Base-by-base conservation (phyloP, 2,888 invertebrate species). In the Pasiphila rectangulata region DNA sequence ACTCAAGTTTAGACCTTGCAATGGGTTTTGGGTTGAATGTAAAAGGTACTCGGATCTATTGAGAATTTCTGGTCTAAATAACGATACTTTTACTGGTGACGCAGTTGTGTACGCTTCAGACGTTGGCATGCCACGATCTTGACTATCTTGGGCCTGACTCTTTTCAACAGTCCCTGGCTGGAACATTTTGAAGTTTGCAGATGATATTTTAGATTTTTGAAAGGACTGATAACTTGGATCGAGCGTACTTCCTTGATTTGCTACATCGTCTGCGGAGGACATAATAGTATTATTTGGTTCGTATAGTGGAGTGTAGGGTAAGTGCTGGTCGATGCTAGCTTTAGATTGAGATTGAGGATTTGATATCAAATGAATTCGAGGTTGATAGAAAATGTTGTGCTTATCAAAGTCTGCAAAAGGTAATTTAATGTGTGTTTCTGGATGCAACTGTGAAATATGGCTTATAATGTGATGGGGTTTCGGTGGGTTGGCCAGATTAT, bases 111-210 rank as follows among this genome's bases (percentile, higher is more conserved):
- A 27, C 1, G 24, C 19, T 12, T 37, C 27, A 25, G 21, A 4
- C 39, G 39, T 17, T 32, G 16, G 17, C 17, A 32, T n/a, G n/a
- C n/a, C n/a, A n/a, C n/a, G n/a, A n/a, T n/a, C n/a, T n/a, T n/a
- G n/a, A n/a, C n/a, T n/a, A n/a, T n/a, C n/a, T n/a, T n/a, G n/a
- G n/a, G n/a, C n/a, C n/a, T n/a, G n/a, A n/a, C n/a, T n/a, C n/a
- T n/a, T n/a, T n/a, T n/a, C n/a, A n/a, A n/a, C n/a, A n/a, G n/a
- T n/a, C n/a, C n/a, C n/a, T n/a, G 84, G 83, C 35, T 65, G 42
- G 47, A 83, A 83, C 40, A 66, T 75, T 48, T 70, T 65, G 12
- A 71, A 59, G 43, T 71, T 65, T 9, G 75, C 67, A 21, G 72
- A 61, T 16, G 72, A 68, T 5, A 69, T 51, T 2, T 75, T 67